phyloP scores from a whole-genome alignment of 92 coral and sea anemone species.

The Phenganax marumi region DNA sequence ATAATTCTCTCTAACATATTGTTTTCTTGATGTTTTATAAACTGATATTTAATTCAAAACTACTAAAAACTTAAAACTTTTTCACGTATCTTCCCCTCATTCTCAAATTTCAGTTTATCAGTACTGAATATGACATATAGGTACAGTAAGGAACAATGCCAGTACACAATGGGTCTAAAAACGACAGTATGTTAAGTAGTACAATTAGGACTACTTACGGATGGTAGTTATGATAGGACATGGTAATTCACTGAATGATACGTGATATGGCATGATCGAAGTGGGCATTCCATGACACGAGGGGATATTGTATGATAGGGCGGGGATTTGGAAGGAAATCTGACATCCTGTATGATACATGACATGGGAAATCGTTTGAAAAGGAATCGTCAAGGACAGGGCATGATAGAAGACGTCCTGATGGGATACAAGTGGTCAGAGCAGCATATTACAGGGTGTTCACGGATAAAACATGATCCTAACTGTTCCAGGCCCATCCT shows the following conservation, averaged over 20 bases:
- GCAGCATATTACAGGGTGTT: slow-evolving; percentile 25
- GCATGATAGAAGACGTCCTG: not conserved
- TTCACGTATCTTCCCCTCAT: too few species aligned
- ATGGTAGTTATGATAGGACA: too few species aligned
- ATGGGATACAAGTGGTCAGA: not conserved
- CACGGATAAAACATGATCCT: slow-evolving; percentile 9
- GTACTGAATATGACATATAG: too few species aligned
- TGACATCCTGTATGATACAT: too few species aligned
- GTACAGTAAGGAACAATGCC: too few species aligned
- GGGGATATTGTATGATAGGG: too few species aligned
- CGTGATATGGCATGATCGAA: not conserved
- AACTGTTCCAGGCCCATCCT: slow-evolving; percentile 85
- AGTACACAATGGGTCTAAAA: too few species aligned
- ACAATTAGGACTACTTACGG: too few species aligned
- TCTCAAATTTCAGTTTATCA: too few species aligned
- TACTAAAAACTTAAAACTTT: too few species aligned
- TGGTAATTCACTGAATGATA: not conserved
- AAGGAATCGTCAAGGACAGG: not conserved
- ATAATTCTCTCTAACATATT: not conserved
- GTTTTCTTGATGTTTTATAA: not conserved
- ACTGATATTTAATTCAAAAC: not conserved
- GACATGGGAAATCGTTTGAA: too few species aligned
- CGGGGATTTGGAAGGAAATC: too few species aligned
- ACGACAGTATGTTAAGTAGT: not conserved
- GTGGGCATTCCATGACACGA: not conserved